phyloP scores from a whole-genome alignment of 2,113 vertebrate species.

The Erpornis zantholeuca region DNA sequence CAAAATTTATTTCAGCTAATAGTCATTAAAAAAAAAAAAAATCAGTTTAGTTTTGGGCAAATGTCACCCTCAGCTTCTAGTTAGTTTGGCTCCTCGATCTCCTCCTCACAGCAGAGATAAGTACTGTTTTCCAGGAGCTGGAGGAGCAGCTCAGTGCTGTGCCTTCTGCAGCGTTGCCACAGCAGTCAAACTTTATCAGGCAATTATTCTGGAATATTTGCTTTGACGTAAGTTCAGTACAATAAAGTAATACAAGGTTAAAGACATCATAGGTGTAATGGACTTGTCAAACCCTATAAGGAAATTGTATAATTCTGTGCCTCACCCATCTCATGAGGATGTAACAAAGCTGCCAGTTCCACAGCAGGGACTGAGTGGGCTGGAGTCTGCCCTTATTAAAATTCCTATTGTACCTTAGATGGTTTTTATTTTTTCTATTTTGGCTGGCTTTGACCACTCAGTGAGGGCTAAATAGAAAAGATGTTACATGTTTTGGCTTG shows the following conservation, averaged over 20 bases:
- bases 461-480: neutral
- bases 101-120: neutral
- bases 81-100: neutral
- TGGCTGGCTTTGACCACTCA: neutral
- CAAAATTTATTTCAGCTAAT: neutral
- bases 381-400: neutral
- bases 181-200: slow-evolving; percentile 1
- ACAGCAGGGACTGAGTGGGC: neutral
- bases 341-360: neutral
- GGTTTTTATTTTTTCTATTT: neutral
- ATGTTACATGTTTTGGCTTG: neutral
- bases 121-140: neutral
- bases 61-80: neutral
- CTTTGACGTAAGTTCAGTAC: slow-evolving; percentile 6
- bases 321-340: neutral
- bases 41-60: neutral
- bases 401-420: neutral
- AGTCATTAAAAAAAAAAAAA: neutral
- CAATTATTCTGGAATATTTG: slow-evolving; percentile 37
- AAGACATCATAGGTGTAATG: slow-evolving; percentile 35
- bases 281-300: slow-evolving; percentile 44
- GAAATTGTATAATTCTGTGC: neutral
- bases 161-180: neutral
- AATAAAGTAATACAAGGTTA: slow-evolving; percentile 34
- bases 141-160: neutral